Conservation (phyloP, 2,113 vertebrate genomes). For the Todiramphus chloris region DNA sequence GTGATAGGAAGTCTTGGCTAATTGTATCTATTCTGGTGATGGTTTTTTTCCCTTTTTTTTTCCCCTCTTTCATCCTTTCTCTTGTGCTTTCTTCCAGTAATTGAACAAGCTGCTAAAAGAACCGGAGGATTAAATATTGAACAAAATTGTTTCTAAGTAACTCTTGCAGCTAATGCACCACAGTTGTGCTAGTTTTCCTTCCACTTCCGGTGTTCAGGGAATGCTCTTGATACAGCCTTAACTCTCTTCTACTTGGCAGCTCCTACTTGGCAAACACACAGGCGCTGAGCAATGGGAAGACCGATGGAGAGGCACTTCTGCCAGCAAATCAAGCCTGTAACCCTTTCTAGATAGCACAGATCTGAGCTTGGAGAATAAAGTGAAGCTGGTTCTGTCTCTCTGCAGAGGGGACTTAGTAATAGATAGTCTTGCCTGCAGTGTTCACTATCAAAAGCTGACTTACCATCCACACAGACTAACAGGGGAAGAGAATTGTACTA, state of each 20-base stretch:
- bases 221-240: neutral
- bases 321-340: neutral
- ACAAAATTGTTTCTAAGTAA: neutral
- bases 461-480: neutral
- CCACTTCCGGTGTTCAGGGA: neutral
- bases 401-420: neutral
- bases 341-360: neutral
- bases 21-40: neutral
- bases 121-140: slow-evolving; percentile 9
- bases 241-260: neutral
- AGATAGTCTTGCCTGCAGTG: neutral
- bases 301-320: neutral
- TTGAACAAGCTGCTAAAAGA: neutral
- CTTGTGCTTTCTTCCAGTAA: neutral
- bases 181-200: neutral
- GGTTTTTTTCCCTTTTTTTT: neutral
- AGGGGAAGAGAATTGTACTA: neutral
- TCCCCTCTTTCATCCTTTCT: neutral
- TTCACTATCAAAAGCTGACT: neutral
- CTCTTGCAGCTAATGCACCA: neutral
- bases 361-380: accelerated
- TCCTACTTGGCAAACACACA: neutral
- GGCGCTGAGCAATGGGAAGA: neutral
- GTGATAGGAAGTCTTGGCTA: neutral
- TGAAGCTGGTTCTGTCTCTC: neutral